phyloP scores from a whole-genome alignment of 1,140 invertebrate genomes.

The Bombus sibiricus region DNA sequence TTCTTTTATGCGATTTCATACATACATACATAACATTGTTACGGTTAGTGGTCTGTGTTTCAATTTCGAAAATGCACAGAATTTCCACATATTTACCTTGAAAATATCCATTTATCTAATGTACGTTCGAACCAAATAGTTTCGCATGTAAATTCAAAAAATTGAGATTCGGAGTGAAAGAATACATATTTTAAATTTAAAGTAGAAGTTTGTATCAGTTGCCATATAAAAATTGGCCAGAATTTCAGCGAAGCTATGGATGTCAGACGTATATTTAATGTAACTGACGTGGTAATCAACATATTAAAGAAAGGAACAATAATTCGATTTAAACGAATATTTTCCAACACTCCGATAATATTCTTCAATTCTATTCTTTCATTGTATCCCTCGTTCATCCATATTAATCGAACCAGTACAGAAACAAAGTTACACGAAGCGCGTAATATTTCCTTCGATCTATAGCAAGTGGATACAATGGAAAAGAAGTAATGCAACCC shows the following conservation, averaged over 20 bases:
- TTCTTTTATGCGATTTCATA: neutral
- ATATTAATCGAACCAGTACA: neutral
- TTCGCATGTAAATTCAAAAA: no score
- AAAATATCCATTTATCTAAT: neutral
- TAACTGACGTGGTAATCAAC: no score
- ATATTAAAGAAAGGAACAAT: no score
- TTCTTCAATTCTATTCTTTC: neutral
- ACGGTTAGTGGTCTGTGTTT: neutral
- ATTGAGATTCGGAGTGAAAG: no score
- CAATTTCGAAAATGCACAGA: neutral
- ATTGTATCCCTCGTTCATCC: neutral
- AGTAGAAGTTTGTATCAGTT: no score
- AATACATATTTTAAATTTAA: no score
- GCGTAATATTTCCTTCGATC: neutral
- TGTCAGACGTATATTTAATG: no score
- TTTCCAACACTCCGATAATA: neutral
- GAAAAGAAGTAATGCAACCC: neutral
- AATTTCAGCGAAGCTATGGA: no score
- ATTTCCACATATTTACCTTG: neutral
- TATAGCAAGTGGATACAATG: neutral
- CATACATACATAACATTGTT: no score
- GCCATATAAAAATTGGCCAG: no score
- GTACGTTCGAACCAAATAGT: no score
- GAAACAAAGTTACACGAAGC: neutral
- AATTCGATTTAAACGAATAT: no score